Base-by-base conservation (phyloP, 2,888 invertebrate species). In the Stenolophus ochropezus region DNA sequence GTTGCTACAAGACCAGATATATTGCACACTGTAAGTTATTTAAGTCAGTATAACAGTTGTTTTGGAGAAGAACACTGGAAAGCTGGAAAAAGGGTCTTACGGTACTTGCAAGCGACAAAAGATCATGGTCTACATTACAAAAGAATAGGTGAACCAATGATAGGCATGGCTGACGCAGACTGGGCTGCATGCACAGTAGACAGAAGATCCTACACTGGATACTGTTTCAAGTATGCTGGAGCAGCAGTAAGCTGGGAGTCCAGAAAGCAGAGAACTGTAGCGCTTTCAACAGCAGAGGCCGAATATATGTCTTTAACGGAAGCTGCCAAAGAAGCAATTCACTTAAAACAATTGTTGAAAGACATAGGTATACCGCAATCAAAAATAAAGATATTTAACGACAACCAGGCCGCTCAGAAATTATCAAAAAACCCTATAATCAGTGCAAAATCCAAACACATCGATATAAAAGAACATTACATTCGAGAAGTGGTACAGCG, bases 41-140 rank as follows among this genome's bases (percentile, higher is more conserved):
- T 77, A 4, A 61, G 77, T 42, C 61, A 77, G 58, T 77, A 61
- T 47, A 61, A n/a, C n/a, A n/a, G n/a, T n/a, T n/a, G n/a, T n/a
- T n/a, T n/a, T n/a, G n/a, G n/a, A n/a, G n/a, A n/a, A 61, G 16
- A 4, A 27, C 77, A 77, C 25, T 77, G 20, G 11, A 58, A 20
- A 27, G 27, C 23, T 27, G 53, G 23, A 21, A 75, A 75, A 75
- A 18, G 53, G 53, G 18, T 53, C 4, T n/a, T 53, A 21, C 49
- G 47, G 4, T 47, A 49, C 42, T 18, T 27, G 33, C 51, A 11
- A 47, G 21, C 4, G 14, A 18, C n/a, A n/a, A n/a, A n/a, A n/a
- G n/a, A n/a, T n/a, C n/a, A n/a, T n/a, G n/a, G n/a, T n/a, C 18
- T 27, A 47, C 3, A 27, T 71, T 71, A 4, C 42, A 18, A 21